Evolutionary conservation across 1,140 invertebrate species (phyloP).

Genomic region (Drosophila prosaltans): DNA sequence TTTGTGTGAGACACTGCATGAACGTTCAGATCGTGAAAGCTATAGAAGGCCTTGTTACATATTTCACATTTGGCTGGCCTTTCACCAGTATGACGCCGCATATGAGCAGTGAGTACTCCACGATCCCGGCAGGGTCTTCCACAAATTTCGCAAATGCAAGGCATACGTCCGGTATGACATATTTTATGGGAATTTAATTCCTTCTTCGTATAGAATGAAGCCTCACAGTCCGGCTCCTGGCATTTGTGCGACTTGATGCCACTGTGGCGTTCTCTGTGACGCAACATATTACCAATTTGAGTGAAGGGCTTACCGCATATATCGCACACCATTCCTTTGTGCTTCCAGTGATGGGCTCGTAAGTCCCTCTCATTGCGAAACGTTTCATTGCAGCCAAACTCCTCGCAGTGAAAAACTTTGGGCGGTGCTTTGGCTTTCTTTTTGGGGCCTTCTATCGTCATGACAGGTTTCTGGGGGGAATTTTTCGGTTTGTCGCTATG

Average conservation of each 20-base stretch:
- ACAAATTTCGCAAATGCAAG: conserved; percentile 74
- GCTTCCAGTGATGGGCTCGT: conserved; percentile 71
- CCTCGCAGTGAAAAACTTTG: conserved; percentile 56
- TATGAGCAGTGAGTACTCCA: conserved; percentile 87
- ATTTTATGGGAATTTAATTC: conserved; percentile 74
- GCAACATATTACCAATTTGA: conserved; percentile 75
- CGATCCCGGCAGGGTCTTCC: conserved; percentile 70
- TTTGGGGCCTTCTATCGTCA: conserved; percentile 3
- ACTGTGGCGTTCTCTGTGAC: conserved; percentile 72
- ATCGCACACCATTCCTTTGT: conserved; percentile 77
- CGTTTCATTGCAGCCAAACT: conserved; percentile 58
- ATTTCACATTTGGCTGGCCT: conserved; percentile 89
- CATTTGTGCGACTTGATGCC: conserved; percentile 77
- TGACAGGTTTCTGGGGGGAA: background rate
- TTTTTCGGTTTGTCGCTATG: conserved; percentile 40
- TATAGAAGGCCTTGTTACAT: conserved; percentile 75
- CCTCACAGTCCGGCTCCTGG: conserved; percentile 52
- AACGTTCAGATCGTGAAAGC: conserved; percentile 75
- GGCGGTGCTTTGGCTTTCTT: conserved; percentile 35
- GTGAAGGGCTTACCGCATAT: conserved; percentile 76
- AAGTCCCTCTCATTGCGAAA: conserved; percentile 71
- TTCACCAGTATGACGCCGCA: conserved; percentile 88
- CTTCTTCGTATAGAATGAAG: conserved; percentile 73
- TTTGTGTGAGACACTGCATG: conserved; percentile 84
- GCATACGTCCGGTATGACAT: conserved; percentile 72